Base-by-base conservation (phyloP, 2,797 vertebrate genomes). In the Xiphophorus birchmanni region DNA sequence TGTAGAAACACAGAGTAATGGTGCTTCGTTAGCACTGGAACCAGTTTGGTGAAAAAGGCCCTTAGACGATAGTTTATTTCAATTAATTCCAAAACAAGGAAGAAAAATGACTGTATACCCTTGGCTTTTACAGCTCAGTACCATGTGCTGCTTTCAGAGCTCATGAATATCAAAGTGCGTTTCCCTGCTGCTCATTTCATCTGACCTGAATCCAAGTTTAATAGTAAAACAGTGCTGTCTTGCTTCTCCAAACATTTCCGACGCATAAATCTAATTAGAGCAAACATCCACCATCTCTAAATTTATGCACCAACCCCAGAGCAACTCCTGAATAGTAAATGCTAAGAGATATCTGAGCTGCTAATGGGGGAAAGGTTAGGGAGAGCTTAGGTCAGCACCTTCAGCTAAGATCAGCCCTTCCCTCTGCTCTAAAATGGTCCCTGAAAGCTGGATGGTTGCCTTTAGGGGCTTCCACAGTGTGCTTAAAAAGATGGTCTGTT, bases 321-420 rank as follows among this genome's bases (percentile, higher is more conserved):
- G 92, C 92, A 73, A 87, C 87, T 90, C 74, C 88, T 83, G 90
- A 89, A 87, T 91, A 82, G 84, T 82, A 86, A 92, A 92, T 91
- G 90, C 86, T 90, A 86, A 91, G 80, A 92, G 78, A 84, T 91
- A 93, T 92, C 88, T 86, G 83, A 82, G 83, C 80, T 93, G 80
- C 88, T 93, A 92, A 93, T 93, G 89, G 87, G 90, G 86, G 90
- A 86, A 84, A 90, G 87, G 90, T 93, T 92, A 88, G 85, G 82
- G 86, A 84, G 86, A 92, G 93, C 93, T 94, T 89, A 94, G 93
- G 94, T 94, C 94, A 94, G 94, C 94, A 94, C 81, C 88, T 92
- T 93, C 87, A 80, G 87, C 32, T 86, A 76, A 90, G 90, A 84
- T 92, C 78, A 76, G 72, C 83, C 90, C 80, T 77, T 79, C 76